Evolutionary conservation across 2,888 invertebrate genomes (phyloP).

Genomic region (Tyria jacobaeae): DNA sequence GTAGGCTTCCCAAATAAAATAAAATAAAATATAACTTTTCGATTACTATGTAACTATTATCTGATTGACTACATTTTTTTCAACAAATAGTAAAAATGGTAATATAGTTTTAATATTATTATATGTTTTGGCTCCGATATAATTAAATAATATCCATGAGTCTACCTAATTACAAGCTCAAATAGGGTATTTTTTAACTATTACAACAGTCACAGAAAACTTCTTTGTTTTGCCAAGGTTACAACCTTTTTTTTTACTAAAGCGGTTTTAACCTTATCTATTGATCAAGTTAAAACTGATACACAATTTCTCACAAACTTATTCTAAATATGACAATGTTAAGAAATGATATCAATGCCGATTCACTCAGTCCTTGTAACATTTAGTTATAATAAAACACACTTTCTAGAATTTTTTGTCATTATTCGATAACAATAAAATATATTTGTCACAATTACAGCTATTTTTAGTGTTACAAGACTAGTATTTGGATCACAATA

Average conservation of each 20-base stretch:
- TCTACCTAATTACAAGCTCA: neutral
- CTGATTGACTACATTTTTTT: too few species aligned
- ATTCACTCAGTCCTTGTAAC: constrained; percentile 68
- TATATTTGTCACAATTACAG: constrained; percentile 27
- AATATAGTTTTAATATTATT: too few species aligned
- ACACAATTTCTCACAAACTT: constrained; percentile 29
- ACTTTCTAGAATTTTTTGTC: constrained; percentile 63
- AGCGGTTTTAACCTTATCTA: constrained; percentile 32
- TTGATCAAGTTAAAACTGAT: too few species aligned
- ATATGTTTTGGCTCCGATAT: too few species aligned
- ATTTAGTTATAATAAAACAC: constrained; percentile 66
- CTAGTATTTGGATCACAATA: constrained; percentile 5
- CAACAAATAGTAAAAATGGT: too few species aligned
- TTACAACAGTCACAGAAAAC: neutral
- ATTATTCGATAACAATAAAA: constrained; percentile 29
- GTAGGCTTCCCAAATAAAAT: too few species aligned
- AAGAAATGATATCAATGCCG: constrained; percentile 52
- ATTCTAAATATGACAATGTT: constrained; percentile 37
- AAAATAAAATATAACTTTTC: too few species aligned
- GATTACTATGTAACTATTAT: too few species aligned
- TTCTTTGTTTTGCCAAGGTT: constrained; percentile 5
- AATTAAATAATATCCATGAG: too few species aligned
- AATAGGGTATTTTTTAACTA: neutral
- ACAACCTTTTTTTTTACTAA: neutral
- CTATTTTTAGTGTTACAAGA: constrained; percentile 28